These are phyloP conservation scores for Portevinia maculata DNA, from an alignment of 2,888 invertebrate species.

Conservation along the genomic window DNA sequence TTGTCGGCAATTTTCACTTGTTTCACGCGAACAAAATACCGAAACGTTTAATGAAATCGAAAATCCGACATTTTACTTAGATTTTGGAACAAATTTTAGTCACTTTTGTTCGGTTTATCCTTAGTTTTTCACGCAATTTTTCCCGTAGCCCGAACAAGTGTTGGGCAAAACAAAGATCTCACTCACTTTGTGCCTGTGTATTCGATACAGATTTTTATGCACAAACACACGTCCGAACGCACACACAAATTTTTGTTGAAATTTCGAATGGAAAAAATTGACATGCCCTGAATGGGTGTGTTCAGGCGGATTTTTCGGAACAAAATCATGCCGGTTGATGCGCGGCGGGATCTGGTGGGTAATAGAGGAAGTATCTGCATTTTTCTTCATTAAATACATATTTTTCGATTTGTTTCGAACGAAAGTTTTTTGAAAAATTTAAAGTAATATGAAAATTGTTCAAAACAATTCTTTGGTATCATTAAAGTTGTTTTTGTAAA, in stretches of 20 bases:
- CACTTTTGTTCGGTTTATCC: conserved; percentile 38
- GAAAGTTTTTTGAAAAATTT: too few species aligned
- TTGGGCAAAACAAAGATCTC: conserved; percentile 74
- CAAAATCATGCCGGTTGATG: conserved; percentile 41
- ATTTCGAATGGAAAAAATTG: conserved; percentile 47
- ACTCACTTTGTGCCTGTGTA: conserved; percentile 62
- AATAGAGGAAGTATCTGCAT: conserved; percentile 8
- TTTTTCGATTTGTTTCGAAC: too few species aligned
- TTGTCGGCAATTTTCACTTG: conserved; percentile 52
- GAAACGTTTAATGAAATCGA: conserved; percentile 51
- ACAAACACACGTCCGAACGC: conserved; percentile 51
- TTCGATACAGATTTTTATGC: conserved; percentile 61
- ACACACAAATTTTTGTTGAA: conserved; percentile 11
- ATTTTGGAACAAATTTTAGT: conserved; percentile 50
- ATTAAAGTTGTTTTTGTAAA: too few species aligned
- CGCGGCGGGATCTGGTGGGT: conserved; percentile 14
- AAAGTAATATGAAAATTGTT: too few species aligned
- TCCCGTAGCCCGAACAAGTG: conserved; percentile 69
- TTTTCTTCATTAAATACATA: too few species aligned
- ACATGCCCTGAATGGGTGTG: conserved; percentile 69
- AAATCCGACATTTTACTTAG: conserved; percentile 58
- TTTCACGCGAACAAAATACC: conserved; percentile 48
- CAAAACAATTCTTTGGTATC: too few species aligned
- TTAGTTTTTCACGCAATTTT: conserved; percentile 55
- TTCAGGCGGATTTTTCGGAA: conserved; percentile 56